Conservation (phyloP, 1,140 invertebrate genomes). For the Acromyrmex echinatior region DNA sequence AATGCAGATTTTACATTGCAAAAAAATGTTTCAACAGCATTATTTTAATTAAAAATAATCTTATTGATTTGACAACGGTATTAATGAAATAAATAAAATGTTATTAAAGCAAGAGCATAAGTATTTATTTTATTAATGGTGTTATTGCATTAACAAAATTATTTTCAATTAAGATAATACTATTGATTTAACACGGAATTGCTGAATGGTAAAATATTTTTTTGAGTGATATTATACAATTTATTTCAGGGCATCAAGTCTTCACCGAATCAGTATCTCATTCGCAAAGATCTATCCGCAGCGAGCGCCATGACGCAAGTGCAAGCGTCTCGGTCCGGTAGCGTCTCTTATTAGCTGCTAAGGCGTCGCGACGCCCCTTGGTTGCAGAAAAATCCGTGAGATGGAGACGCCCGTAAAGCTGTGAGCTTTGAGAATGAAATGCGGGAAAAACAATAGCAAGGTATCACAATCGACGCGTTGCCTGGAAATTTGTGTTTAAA, state of each 20-base stretch:
- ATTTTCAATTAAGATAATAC: too few species aligned
- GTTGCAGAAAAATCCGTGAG: constrained; percentile 85
- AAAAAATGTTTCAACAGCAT: too few species aligned
- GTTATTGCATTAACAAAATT: too few species aligned
- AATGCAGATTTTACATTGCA: too few species aligned
- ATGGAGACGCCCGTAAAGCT: constrained; percentile 82
- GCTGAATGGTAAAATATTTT: background rate
- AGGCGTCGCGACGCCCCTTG: constrained; percentile 83
- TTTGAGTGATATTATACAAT: background rate
- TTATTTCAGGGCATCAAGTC: background rate
- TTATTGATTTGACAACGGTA: too few species aligned
- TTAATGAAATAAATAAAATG: too few species aligned
- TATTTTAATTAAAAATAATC: too few species aligned
- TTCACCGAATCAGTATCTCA: background rate
- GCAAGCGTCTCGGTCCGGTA: constrained; percentile 51
- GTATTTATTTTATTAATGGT: too few species aligned
- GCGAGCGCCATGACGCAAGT: constrained; percentile 73
- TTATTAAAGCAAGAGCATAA: too few species aligned
- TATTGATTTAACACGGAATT: too few species aligned
- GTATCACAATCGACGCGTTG: constrained; percentile 51
- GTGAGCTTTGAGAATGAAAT: constrained; percentile 43
- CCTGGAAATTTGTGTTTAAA: background rate
- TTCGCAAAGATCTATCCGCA: background rate
- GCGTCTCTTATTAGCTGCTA: constrained; percentile 83
- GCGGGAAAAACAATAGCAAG: background rate